Conservation (phyloP, 2,888 invertebrate species). For the Rhaphigaster nebulosa region DNA sequence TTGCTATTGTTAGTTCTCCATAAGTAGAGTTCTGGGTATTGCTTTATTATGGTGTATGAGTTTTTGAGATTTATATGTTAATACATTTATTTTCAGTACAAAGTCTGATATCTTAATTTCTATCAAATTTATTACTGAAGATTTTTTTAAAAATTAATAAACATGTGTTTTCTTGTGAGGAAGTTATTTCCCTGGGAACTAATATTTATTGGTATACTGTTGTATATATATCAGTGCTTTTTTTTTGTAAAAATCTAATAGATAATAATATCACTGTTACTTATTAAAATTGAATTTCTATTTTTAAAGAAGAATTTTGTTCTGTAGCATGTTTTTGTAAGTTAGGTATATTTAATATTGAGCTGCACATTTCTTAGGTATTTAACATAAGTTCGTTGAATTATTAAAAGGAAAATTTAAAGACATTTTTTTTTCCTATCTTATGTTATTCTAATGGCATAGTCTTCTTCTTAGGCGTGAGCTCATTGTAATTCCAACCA, state of each 20-base stretch:
- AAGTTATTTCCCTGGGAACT: neutral
- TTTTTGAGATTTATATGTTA: neutral
- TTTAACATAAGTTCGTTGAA: too few relatives aligned
- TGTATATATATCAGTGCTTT: neutral
- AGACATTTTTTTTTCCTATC: too few relatives aligned
- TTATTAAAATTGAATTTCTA: neutral
- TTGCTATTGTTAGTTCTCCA: neutral
- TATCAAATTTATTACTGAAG: neutral
- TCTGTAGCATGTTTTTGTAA: neutral
- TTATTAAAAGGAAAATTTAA: too few relatives aligned
- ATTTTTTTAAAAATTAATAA: neutral
- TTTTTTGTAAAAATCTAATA: neutral
- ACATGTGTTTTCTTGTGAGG: neutral
- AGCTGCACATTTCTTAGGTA: too few relatives aligned
- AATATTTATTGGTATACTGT: neutral
- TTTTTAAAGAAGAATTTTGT: neutral
- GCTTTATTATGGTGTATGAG: neutral
- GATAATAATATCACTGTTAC: neutral
- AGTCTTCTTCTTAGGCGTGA: too few relatives aligned
- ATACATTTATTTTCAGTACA: too few relatives aligned
- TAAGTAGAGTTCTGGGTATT: neutral
- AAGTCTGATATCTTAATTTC: neutral
- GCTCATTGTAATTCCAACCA: too few relatives aligned
- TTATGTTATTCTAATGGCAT: too few relatives aligned
- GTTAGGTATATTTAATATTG: neutral